phyloP scores from a whole-genome alignment of 1,140 invertebrate genomes.

The Copidosoma floridanum region DNA sequence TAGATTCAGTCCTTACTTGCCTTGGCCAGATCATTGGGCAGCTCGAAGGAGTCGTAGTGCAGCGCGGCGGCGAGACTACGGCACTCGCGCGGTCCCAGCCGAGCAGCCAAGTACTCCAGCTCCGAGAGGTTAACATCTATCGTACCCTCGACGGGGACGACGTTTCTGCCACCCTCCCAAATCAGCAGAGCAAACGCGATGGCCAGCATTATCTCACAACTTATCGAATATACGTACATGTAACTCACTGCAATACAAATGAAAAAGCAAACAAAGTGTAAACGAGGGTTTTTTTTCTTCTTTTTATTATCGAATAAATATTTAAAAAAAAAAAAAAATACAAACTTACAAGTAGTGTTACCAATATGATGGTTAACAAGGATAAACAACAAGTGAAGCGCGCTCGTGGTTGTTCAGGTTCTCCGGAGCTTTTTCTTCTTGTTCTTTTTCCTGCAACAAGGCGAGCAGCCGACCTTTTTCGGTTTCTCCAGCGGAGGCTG shows the following conservation, averaged over 20 bases:
- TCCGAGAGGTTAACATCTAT: slow-evolving; percentile 61
- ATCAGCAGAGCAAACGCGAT: slow-evolving; percentile 2
- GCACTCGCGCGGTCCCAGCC: slow-evolving; percentile 59
- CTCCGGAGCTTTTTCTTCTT: slow-evolving; percentile 32
- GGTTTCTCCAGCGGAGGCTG: background rate
- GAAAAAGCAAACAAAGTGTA: too few species aligned
- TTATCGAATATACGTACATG: too few species aligned
- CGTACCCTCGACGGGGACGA: slow-evolving; percentile 35
- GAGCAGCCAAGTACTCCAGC: slow-evolving; percentile 59
- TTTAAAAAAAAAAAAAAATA: too few species aligned
- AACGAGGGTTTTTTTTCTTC: too few species aligned
- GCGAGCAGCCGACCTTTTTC: slow-evolving; percentile 36
- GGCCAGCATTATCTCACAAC: background rate
- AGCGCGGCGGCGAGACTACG: slow-evolving; percentile 58
- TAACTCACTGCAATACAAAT: too few species aligned
- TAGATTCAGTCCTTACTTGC: slow-evolving; percentile 51
- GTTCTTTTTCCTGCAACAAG: slow-evolving; percentile 47
- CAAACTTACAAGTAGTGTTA: too few species aligned
- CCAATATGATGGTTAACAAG: too few species aligned
- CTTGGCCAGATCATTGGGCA: slow-evolving; percentile 50
- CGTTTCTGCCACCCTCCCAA: background rate
- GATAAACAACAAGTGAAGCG: too few species aligned
- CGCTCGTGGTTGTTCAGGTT: too few species aligned
- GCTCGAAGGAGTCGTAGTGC: slow-evolving; percentile 56
- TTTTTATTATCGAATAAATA: too few species aligned